Evolutionary conservation across 2,113 vertebrate genomes (phyloP).

Genomic region (Phalacrocorax carbo): DNA sequence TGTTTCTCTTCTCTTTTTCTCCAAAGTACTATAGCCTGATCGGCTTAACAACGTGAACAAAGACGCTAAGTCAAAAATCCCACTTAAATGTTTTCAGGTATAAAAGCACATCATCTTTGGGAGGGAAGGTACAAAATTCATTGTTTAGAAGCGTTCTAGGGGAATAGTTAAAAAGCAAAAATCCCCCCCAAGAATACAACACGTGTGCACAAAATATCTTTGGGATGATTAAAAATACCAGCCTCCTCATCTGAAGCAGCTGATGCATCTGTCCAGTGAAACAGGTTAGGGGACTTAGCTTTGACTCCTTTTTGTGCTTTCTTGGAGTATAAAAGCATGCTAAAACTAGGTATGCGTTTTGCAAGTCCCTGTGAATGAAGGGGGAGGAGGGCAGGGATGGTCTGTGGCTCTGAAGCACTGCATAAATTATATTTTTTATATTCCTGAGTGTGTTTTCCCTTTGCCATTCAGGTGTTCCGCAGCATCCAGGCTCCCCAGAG

Average conservation of each 20-base stretch:
- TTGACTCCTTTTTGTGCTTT: not conserved
- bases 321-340: not conserved
- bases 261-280: not conserved
- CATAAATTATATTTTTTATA: not conserved
- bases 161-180: not conserved
- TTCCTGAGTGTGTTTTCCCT: not conserved
- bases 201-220: rapidly evolving
- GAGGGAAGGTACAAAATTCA: conserved; percentile 12
- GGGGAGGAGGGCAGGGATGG: not conserved
- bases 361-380: not conserved
- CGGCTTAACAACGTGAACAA: conserved; percentile 20
- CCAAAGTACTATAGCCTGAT: conserved; percentile 7
- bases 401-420: not conserved
- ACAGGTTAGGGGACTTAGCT: not conserved
- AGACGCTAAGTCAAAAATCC: conserved; percentile 27
- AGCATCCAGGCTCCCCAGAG: not conserved
- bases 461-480: not conserved
- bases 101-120: conserved; percentile 28
- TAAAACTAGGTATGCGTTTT: not conserved
- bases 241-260: not conserved
- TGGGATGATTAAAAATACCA: not conserved
- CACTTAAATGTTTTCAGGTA: conserved; percentile 37
- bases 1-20: conserved; percentile 59
- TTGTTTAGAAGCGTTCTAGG: conserved; percentile 32
- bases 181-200: not conserved